Conservation (phyloP, 2,888 invertebrate genomes). For the Andrena bicolor region DNA sequence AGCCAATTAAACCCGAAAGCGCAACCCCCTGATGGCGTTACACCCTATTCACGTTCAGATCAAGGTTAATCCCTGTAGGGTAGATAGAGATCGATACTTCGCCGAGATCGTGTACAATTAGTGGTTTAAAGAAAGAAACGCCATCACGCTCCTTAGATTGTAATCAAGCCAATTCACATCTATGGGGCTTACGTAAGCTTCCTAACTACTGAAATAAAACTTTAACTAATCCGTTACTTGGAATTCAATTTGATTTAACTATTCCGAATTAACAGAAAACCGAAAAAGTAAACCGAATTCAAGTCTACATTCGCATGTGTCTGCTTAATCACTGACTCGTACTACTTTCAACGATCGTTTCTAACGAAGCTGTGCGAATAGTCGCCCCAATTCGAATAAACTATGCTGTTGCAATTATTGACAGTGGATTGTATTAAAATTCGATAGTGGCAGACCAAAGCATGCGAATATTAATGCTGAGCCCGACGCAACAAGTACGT, state of each 20-base stretch:
- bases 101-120: constrained; percentile 24
- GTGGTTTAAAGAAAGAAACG: background rate
- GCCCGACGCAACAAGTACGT: constrained; percentile 24
- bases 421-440: background rate
- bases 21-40: constrained; percentile 69
- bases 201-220: background rate
- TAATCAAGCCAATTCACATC: background rate
- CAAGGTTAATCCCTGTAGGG: constrained; percentile 66
- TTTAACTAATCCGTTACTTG: too few species aligned
- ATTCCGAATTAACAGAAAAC: too few species aligned
- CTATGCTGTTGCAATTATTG: background rate
- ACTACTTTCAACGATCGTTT: background rate
- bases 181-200: background rate
- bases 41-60: constrained; percentile 57
- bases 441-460: background rate
- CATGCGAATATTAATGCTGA: background rate
- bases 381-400: background rate
- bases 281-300: background rate
- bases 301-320: background rate
- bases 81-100: constrained; percentile 55
- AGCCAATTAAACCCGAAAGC: constrained; percentile 75
- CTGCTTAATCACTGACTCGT: background rate
- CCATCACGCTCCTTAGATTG: background rate
- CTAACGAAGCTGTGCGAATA: background rate
- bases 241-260: background rate